Base-by-base conservation (phyloP, 1,140 invertebrate species). In the Platyscapa corneri region DNA sequence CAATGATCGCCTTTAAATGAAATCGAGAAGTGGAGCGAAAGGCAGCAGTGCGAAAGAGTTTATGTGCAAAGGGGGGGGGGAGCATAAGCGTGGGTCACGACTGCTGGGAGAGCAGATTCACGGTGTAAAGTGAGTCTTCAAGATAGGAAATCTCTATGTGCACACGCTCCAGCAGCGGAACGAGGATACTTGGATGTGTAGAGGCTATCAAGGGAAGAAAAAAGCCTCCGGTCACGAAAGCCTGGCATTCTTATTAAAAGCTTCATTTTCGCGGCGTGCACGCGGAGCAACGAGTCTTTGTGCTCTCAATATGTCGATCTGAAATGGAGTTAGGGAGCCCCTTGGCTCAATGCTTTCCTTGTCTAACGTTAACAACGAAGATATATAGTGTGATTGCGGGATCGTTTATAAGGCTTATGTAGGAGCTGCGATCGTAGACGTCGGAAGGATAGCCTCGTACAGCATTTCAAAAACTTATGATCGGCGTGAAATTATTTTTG, bases 121-220 rank as follows among this genome's bases (percentile, higher is more conserved):
- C 85, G 74, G 60, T 42, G 75, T 77, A 83, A 82, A 86, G 85
- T 86, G 81, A 86, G 85, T 86, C 85, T 83, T 86, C 85, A 83
- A 83, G 85, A 86, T 86, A 79, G 37, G 32, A 7, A 8, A 83
- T 83, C 81, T 76, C n/a, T 23, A 18, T 46, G 64, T 37, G 39
- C 7, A 32, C 10, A 32, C 46, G 10, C 56, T 56, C 64, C 12
- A 23, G 60, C 78, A 27, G n/a, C 32, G 34, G 64, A 3, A 30
- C 72, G 39, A 32, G n/a, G 75, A n/a, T 56, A 18, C 75, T 56
- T 16, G 42, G 72, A 37, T 16, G 72, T 37, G 32, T 27, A n/a
- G 72, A 37, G 3, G 34, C 76, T 64, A 60, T 60, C 46, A 0
- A 46, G 64, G 81, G 82, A 65, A 53, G 56, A 30, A 65, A 46